A percentile compares a stretch with the other conserved stretches of the same genome.
Evolutionary conservation across 2,888 invertebrate genomes (phyloP).

Genomic region (Bellardia pandia): DNA sequence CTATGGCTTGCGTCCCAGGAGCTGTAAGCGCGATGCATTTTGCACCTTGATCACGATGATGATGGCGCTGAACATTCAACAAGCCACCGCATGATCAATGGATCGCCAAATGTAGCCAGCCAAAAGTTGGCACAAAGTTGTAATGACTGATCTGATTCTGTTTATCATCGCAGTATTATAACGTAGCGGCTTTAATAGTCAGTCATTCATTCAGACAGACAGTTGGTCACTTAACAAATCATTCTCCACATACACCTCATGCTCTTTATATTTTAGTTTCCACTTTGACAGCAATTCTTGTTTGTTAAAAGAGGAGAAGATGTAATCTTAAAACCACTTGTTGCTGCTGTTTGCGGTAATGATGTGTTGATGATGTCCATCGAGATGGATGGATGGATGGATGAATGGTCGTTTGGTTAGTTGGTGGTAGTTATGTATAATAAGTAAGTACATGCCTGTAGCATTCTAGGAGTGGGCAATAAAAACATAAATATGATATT

Average conservation of each 20-base stretch:
- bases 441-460: conserved; percentile 38
- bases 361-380: conserved; percentile 75
- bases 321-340: conserved; percentile 32
- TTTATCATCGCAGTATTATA: conserved; percentile 74
- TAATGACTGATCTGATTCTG: conserved; percentile 79
- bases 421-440: conserved; percentile 42
- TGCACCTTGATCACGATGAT: conserved; percentile 78
- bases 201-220: conserved; percentile 9
- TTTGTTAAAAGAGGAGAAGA: conserved; percentile 9
- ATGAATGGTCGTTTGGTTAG: conserved; percentile 7
- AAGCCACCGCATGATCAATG: conserved; percentile 3
- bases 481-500: conserved; percentile 60
- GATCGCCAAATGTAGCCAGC: neutral
- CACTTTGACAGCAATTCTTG: neutral
- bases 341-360: conserved; percentile 72
- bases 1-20: conserved; percentile 78
- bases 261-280: neutral
- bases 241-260: conserved; percentile 31
- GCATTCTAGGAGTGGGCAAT: conserved; percentile 61
- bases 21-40: conserved; percentile 81
- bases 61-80: conserved; percentile 61
- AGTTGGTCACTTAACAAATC: conserved; percentile 58
- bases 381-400: conserved; percentile 56
- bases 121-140: neutral
- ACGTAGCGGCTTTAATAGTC: conserved; percentile 14